Conservation (phyloP, 2,888 invertebrate species). For the Clitarchus hookeri region DNA sequence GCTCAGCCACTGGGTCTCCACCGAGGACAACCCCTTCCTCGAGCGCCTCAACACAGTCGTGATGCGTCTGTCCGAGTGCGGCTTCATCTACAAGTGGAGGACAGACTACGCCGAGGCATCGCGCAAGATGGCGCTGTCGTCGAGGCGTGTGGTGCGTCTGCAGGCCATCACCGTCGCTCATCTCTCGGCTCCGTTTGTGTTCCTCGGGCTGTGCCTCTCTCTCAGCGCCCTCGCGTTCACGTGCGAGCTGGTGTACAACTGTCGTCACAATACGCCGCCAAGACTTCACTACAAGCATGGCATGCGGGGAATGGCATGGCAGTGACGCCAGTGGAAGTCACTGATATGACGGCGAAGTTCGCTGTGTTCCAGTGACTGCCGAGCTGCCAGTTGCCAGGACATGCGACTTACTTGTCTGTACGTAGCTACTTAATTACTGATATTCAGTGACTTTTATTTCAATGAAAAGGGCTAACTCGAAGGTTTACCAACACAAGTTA, state of each 20-base stretch:
- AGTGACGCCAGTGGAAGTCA: too few relatives aligned
- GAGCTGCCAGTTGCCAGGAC: too few relatives aligned
- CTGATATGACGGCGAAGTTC: too few relatives aligned
- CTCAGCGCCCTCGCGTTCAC: neutral
- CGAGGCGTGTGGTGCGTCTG: neutral
- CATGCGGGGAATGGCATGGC: too few relatives aligned
- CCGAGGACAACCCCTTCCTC: neutral
- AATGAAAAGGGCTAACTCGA: too few relatives aligned
- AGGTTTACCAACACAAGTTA: too few relatives aligned
- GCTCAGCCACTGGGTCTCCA: neutral
- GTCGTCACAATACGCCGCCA: too few relatives aligned
- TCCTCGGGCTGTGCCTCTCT: neutral
- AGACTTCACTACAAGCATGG: too few relatives aligned
- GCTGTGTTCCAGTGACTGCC: too few relatives aligned
- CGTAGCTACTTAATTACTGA: too few relatives aligned
- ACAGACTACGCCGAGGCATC: neutral
- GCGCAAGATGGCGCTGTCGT: neutral
- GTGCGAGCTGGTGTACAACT: neutral
- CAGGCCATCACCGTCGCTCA: neutral
- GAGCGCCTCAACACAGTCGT: neutral
- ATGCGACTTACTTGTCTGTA: too few relatives aligned
- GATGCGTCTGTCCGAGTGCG: neutral
- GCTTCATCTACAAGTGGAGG: constrained; percentile 14
- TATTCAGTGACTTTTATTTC: too few relatives aligned
- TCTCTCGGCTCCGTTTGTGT: neutral